Conservation (phyloP, 30 jellyfish, hydroid and myxozoan species). For the Hydractinia symbiolongicarpus region DNA sequence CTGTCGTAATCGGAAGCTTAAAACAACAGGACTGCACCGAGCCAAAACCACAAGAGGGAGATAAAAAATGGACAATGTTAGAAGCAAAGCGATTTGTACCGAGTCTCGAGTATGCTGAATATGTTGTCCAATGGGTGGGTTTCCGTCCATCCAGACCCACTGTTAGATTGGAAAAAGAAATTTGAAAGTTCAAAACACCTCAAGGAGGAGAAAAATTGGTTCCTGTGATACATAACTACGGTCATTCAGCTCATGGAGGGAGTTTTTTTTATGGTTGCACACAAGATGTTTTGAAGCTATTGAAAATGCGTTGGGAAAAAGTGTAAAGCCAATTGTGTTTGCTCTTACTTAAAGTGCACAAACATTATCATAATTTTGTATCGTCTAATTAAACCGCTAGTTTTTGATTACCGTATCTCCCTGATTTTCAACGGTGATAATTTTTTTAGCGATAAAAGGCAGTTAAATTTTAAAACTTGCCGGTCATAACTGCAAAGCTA, state of each 20-base stretch:
- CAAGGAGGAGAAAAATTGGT: background rate
- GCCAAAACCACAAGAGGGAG: background rate
- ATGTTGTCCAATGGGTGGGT: conserved; percentile 75
- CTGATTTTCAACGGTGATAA: too few species aligned
- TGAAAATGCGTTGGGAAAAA: conserved; percentile 2
- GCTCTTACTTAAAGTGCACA: too few species aligned
- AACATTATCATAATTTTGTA: too few species aligned
- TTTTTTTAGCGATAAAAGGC: too few species aligned
- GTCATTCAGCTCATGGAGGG: conserved; percentile 67
- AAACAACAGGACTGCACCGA: background rate
- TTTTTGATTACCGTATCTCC: too few species aligned
- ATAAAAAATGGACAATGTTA: background rate
- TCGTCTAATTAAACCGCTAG: too few species aligned
- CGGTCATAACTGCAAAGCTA: too few species aligned
- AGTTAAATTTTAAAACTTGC: too few species aligned
- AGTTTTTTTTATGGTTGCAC: conserved; percentile 81
- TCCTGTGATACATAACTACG: conserved; percentile 73
- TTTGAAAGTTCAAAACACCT: background rate
- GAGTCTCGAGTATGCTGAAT: conserved; percentile 52
- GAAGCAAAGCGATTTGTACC: background rate
- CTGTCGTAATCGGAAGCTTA: background rate
- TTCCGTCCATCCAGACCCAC: conserved; percentile 64
- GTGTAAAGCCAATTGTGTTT: too few species aligned
- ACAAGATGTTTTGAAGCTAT: conserved; percentile 42
- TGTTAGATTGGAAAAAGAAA: conserved; percentile 65